Evolutionary conservation across 2,113 vertebrate genomes (phyloP).

Genomic region (Pholis gunnellus): DNA sequence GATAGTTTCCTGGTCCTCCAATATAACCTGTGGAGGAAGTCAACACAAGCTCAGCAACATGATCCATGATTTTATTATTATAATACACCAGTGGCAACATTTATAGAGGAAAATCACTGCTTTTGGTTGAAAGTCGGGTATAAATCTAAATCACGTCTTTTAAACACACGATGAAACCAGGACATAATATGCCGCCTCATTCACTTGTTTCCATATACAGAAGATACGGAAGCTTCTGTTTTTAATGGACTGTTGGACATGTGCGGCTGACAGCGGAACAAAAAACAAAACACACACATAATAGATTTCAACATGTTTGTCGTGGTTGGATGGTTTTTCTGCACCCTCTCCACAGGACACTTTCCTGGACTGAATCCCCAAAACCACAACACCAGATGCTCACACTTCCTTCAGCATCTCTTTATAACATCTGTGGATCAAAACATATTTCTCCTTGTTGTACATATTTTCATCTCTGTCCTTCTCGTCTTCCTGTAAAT

Average conservation of each 20-base stretch:
- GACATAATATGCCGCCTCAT: background rate
- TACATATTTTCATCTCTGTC: background rate
- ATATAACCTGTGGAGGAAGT: slow-evolving; percentile 72
- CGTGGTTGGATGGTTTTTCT: background rate
- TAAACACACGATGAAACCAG: background rate
- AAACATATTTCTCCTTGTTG: background rate
- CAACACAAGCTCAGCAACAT: slow-evolving; percentile 7
- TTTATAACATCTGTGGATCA: background rate
- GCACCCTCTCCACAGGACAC: background rate
- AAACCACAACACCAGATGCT: slow-evolving; percentile 54
- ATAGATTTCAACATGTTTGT: background rate
- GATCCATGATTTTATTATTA: background rate
- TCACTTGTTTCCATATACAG: slow-evolving; percentile 7
- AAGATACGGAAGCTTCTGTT: background rate
- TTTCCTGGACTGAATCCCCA: slow-evolving; percentile 42
- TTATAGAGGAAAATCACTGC: background rate
- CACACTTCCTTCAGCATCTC: slow-evolving; percentile 1
- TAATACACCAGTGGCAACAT: background rate
- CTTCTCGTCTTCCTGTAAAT: background rate
- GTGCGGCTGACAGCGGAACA: slow-evolving; percentile 15
- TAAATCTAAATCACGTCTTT: background rate
- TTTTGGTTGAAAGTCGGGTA: background rate
- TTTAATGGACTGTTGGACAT: background rate
- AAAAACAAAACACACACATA: background rate
- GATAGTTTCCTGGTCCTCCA: slow-evolving; percentile 73